These are phyloP conservation scores for Drosophila pallidifrons DNA, from an alignment of 1,140 invertebrate species.

Conservation along the genomic window DNA sequence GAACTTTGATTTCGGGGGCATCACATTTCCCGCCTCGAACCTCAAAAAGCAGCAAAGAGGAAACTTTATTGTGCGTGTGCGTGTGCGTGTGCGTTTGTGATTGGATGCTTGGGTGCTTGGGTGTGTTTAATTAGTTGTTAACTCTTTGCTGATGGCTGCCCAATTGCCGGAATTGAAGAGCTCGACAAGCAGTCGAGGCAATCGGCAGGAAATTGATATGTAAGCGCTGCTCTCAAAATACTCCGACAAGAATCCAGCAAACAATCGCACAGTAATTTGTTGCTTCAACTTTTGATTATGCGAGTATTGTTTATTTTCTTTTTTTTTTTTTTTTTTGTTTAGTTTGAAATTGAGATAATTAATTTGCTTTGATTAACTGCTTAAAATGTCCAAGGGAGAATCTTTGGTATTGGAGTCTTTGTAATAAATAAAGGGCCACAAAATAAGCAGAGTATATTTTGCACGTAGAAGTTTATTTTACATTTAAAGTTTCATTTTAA, in stretches of 20 bases:
- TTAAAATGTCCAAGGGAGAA: too few species aligned
- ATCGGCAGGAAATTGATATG: slow-evolving; percentile 24
- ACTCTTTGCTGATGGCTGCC: slow-evolving; percentile 44
- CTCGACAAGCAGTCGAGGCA: not conserved
- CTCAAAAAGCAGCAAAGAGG: not conserved
- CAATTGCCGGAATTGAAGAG: slow-evolving; percentile 39
- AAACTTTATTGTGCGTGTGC: slow-evolving; percentile 3
- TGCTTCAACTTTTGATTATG: not conserved
- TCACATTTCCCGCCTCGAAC: not conserved
- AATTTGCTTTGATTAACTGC: too few species aligned
- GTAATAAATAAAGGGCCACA: too few species aligned
- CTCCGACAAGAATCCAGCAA: not conserved
- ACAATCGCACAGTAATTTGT: not conserved
- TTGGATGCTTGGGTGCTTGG: not conserved
- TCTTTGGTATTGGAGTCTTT: too few species aligned
- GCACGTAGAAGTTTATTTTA: too few species aligned
- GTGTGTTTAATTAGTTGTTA: slow-evolving; percentile 60
- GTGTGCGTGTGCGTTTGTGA: not conserved
- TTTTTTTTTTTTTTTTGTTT: too few species aligned
- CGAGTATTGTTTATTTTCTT: too few species aligned
- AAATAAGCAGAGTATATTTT: too few species aligned
- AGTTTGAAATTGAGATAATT: too few species aligned
- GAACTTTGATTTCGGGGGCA: slow-evolving; percentile 22
- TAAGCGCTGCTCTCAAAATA: slow-evolving; percentile 8
- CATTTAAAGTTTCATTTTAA: too few species aligned